Base-by-base conservation (phyloP, 1,140 invertebrate species). In the Uloborus diversus region DNA sequence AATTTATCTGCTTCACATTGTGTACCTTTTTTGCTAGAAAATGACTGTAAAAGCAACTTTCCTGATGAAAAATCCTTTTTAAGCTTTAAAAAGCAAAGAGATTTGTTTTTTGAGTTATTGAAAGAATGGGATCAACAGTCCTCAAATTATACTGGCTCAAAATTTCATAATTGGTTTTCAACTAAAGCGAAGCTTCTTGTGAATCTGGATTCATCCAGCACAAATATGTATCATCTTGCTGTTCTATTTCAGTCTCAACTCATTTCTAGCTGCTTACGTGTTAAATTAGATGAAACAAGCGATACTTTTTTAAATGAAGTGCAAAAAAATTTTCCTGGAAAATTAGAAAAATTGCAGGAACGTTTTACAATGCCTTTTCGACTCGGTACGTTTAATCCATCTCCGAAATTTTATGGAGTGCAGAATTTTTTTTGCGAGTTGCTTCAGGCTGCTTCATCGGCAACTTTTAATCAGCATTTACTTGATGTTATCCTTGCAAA, bases 1-100 rank as follows among this genome's bases (percentile, higher is more conserved):
- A 7, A 7, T 20, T 20, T n/a, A n/a, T 7, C n/a, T n/a, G n/a
- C 49, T 35, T 81, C 84, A 13, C 83, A 84, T 62, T 80, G 85
- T 82, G 91, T 92, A 20, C 90, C 88, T 78, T 92, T 92, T 84
- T 90, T 91, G 87, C 87, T 88, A 27, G 94, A 96, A 51, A 94
- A 93, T 0, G 94, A 96, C 83, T 94, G 94, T 80, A 88, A 90
- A 30, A 90, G 92, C 25, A 94, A 94, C 84, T 97, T 96, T 85
- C 91, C 92, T 2, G 89, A 90, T 14, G 87, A 90, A 61, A 83
- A 87, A n/a, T 91, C 92, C 49, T 96, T 96, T 85, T 90, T 91
- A 23, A 88, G 90, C 4, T 96, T 96, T 83, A 91, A 92, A 80
- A 93, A 93, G 82, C 94, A 96, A 85, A 88, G 95, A 59, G 94